A percentile compares a stretch with the other conserved stretches of the same genome.
Evolutionary conservation across 2,888 invertebrate species (phyloP).

Genomic region (Diarsia mendica): DNA sequence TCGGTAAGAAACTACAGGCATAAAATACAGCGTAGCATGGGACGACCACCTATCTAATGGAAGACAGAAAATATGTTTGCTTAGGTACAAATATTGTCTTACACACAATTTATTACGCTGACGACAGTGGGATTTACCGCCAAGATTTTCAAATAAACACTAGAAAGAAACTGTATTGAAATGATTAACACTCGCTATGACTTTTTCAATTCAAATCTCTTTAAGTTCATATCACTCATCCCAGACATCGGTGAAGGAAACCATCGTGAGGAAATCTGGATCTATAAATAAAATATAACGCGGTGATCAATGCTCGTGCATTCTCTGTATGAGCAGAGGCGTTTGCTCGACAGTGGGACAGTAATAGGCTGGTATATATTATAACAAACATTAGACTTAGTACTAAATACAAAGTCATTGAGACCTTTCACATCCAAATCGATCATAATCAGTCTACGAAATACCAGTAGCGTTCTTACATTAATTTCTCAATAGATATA

Average conservation of each 20-base stretch:
- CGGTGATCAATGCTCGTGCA: too few relatives aligned
- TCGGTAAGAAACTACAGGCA: not conserved
- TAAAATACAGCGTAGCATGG: not conserved
- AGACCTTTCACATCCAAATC: constrained; percentile 14
- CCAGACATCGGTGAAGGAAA: too few relatives aligned
- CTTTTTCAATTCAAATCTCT: too few relatives aligned
- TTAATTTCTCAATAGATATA: constrained; percentile 57
- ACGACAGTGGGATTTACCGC: not conserved
- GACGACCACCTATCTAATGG: not conserved
- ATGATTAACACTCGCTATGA: not conserved
- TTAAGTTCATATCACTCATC: too few relatives aligned
- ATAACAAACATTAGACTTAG: not conserved
- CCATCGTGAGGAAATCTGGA: too few relatives aligned
- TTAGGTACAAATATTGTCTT: too few relatives aligned
- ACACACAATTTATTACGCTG: not conserved
- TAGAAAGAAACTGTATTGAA: not conserved
- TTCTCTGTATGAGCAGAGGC: too few relatives aligned
- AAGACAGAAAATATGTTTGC: not conserved
- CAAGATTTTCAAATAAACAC: not conserved
- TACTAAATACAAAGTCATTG: not conserved
- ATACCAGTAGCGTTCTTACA: constrained; percentile 58
- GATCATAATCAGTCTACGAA: constrained; percentile 23
- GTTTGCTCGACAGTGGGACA: too few relatives aligned
- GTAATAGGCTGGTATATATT: too few relatives aligned
- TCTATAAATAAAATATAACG: too few relatives aligned